Conservation (phyloP, 53 echinoderm and acorn worm species). For the Glandiceps talaboti region DNA sequence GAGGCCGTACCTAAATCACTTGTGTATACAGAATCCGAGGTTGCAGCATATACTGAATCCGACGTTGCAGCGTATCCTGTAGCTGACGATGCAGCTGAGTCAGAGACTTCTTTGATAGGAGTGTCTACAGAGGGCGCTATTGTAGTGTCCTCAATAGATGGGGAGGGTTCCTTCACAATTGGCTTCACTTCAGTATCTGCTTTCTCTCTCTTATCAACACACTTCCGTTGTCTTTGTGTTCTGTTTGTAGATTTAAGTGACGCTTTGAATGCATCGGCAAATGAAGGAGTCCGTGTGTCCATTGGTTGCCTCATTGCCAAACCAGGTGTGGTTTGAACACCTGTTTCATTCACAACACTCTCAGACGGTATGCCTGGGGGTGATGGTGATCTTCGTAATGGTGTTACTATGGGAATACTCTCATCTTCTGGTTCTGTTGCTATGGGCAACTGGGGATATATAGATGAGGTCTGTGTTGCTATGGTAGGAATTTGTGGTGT, state of each 20-base stretch:
- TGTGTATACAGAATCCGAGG: neutral
- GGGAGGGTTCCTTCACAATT: neutral
- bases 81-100: neutral
- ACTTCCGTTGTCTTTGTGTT: neutral
- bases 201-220: neutral
- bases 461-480: too few species aligned
- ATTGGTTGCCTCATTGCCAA: conserved; percentile 29
- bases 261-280: conserved; percentile 34
- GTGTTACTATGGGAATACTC: neutral
- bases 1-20: neutral
- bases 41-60: neutral
- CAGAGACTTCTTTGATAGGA: neutral
- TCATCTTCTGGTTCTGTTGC: neutral
- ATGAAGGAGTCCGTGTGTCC: conserved; percentile 12
- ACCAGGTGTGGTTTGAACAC: conserved; percentile 70
- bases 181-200: neutral
- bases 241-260: conserved; percentile 9
- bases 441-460: too few species aligned
- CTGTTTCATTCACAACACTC: conserved; percentile 21
- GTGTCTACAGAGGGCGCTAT: neutral
- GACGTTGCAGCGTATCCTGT: neutral
- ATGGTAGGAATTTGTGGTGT: neutral
- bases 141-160: neutral
- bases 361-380: neutral
- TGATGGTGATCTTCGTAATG: neutral